These are phyloP conservation scores for Rhipidura dahli DNA, from an alignment of 2,113 vertebrate species.

Conservation along the genomic window DNA sequence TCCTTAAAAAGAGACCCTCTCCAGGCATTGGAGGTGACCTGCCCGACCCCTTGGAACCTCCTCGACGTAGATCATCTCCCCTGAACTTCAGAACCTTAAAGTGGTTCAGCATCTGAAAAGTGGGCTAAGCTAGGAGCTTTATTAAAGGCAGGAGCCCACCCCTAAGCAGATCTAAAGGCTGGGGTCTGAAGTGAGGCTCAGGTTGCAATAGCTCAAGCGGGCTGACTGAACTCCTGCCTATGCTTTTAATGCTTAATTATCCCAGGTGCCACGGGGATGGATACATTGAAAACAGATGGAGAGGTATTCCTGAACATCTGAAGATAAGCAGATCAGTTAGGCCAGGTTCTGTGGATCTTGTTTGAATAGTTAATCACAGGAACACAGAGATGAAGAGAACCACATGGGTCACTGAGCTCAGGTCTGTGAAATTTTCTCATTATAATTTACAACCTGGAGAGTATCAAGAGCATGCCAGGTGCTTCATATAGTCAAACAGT, in stretches of 20 bases:
- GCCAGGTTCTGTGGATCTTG: constrained; percentile 7
- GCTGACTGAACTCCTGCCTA: neutral
- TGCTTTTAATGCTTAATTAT: constrained; percentile 20
- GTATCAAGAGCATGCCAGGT: constrained; percentile 22
- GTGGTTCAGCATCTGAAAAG: neutral
- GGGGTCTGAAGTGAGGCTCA: neutral
- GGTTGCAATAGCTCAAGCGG: neutral
- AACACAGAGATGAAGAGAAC: constrained; percentile 48
- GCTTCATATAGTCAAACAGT: constrained; percentile 22
- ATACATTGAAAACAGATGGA: constrained; percentile 40
- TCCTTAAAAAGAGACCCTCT: neutral
- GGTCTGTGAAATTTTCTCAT: constrained; percentile 46
- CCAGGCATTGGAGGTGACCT: neutral
- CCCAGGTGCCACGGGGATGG: neutral
- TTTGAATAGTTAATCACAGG: constrained; percentile 54
- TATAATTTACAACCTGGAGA: constrained; percentile 44
- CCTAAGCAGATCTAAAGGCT: neutral
- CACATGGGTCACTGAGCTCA: constrained; percentile 44
- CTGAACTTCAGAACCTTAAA: neutral
- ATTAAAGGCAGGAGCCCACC: neutral
- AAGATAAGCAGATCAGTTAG: constrained; percentile 45
- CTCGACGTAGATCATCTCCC: neutral
- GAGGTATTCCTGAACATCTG: constrained; percentile 19
- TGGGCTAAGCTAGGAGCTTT: neutral
- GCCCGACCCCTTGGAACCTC: neutral